Evolutionary conservation across 1,140 invertebrate genomes (phyloP), one percentile per base, ranked within the genome.

Genomic region (Drosophila ambigua): DNA sequence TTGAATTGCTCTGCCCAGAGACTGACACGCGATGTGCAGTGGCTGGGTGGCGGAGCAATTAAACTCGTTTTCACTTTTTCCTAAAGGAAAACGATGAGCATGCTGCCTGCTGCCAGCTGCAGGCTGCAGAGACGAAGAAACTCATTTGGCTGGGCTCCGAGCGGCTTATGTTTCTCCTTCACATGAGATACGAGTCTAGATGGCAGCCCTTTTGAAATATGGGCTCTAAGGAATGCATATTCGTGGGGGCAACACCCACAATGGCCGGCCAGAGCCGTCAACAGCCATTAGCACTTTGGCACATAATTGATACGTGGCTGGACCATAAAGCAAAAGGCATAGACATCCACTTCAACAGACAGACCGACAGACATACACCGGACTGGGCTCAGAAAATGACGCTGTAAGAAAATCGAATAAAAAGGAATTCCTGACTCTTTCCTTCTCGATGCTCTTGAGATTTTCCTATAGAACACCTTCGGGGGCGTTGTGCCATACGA

Each of bases 271-370:
- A 35, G 54, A 88, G 79, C 82, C 83, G 87, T 90, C 79, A 90
- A 90, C 88, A 90, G 74, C 88, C 87, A 90, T 90, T 90, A 90
- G 83, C 87, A 90, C 87, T 90, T 90, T 90, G 87, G 88, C 87
- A 90, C 88, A 89, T 90, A 90, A 90, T 90, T 87, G 87, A 90
- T 90, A 90, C 82, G 82, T 87, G 83, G 83, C 69, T 61, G 64
- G 67, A 74, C 83, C 83, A 85, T 88, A 88, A 85, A 88, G 83
- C 64, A 82, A 83, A 88, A 82, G 76, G 75, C 75, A 84, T 81
- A 84, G 81, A 87, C 77, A 81, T 67, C 81, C 51, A 84, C 57
- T 65, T 68, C 66, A 53, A 72, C 58, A 8, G 8, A 31, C 28
- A 8, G 28, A 31, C 7, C 44, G 57, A 23, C 13, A 15, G 48